Evolutionary conservation across 2,113 vertebrate species (phyloP).

Genomic region (Otolemur garnettii): DNA sequence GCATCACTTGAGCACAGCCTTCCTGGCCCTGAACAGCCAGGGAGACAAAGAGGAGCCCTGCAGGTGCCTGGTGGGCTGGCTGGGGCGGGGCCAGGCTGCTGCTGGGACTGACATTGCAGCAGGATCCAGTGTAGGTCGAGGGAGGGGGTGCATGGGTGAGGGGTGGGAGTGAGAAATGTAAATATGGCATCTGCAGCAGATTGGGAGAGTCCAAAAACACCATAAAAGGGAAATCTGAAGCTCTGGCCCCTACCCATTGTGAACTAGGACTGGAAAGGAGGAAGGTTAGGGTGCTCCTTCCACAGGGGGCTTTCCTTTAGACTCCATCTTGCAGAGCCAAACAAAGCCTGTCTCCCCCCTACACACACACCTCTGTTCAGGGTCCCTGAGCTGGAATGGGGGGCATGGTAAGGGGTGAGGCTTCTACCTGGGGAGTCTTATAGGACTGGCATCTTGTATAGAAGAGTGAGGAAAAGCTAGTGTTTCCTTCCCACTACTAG

Average conservation of each 20-base stretch:
- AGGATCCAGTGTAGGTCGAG: conserved; percentile 42
- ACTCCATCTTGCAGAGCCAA: conserved; percentile 56
- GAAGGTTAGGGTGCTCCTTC: conserved; percentile 11
- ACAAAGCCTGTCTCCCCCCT: conserved; percentile 6
- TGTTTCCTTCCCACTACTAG: background rate
- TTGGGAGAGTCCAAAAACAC: background rate
- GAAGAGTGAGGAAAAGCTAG: background rate
- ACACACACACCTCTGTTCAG: background rate
- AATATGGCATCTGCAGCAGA: conserved; percentile 56
- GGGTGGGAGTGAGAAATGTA: conserved; percentile 40
- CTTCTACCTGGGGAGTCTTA: background rate
- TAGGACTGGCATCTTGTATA: background rate
- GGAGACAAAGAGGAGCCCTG: conserved; percentile 78
- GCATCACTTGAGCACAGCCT: background rate
- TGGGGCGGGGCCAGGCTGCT: conserved; percentile 67
- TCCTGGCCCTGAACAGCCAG: background rate
- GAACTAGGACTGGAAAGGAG: background rate
- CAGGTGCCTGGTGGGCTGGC: conserved; percentile 77
- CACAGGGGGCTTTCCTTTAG: conserved; percentile 43
- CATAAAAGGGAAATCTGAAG: conserved; percentile 64
- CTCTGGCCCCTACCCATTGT: background rate
- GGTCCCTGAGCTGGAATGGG: background rate
- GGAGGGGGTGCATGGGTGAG: background rate
- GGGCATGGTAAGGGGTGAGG: background rate
- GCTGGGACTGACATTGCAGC: conserved; percentile 64